Conservation (phyloP, 2,113 vertebrate species). For the Poeciliopsis retropinna region DNA sequence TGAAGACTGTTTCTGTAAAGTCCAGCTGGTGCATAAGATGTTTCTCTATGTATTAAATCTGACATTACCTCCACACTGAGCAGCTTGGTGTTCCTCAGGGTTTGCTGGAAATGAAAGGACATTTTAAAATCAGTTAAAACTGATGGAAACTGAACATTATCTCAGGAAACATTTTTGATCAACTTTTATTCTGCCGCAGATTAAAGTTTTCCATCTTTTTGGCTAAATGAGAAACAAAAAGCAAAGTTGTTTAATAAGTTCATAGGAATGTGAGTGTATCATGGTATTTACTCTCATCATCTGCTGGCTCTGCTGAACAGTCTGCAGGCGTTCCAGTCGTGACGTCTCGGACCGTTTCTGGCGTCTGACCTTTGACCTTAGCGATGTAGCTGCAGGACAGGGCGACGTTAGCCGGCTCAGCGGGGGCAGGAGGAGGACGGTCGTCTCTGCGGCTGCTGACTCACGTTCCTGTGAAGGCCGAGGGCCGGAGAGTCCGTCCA, state of each 20-base stretch:
- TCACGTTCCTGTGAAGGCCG: constrained; percentile 60
- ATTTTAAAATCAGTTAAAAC: no score
- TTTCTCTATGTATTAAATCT: no score
- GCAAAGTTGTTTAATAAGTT: no score
- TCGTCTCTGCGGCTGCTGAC: background rate
- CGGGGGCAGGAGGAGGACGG: background rate
- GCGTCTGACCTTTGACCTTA: constrained; percentile 56
- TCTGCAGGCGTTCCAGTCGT: constrained; percentile 62
- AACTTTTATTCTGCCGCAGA: no score
- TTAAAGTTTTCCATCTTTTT: no score
- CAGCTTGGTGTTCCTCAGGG: background rate
- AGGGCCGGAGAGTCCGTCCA: constrained; percentile 69
- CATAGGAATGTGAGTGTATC: no score
- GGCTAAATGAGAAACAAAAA: no score
- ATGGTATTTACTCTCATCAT: background rate
- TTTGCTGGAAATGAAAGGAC: background rate
- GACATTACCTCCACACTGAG: no score
- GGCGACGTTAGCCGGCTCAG: constrained; percentile 51
- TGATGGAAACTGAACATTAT: no score
- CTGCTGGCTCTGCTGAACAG: constrained; percentile 62
- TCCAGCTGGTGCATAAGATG: no score
- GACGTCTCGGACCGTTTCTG: constrained; percentile 54
- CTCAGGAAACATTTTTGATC: no score
- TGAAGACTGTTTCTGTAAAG: no score
- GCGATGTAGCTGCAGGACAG: constrained; percentile 60